Evolutionary conservation across 2,797 vertebrate genomes (phyloP), one percentile per base, ranked within the genome.

Genomic region (Poeciliopsis paucimaculata): DNA sequence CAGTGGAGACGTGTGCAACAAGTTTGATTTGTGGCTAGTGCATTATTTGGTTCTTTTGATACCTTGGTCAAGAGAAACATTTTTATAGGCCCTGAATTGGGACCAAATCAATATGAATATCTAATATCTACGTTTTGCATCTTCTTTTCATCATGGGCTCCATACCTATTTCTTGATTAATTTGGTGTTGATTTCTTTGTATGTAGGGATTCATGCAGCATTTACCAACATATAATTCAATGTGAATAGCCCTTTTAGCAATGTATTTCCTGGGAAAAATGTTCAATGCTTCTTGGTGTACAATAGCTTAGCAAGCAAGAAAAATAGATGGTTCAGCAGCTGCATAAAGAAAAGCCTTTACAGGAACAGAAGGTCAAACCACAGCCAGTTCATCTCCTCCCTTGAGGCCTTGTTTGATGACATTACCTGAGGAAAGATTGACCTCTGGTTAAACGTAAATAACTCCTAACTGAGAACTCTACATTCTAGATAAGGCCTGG

Each of bases 311-410:
- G n/a, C 16, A 26, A 46, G 43, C 43, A 6, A 46, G n/a, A 72
- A 28, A 46, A 72, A 72, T 2, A 46, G 41, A 28, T 46, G 68
- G 45, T 71, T 71, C 41, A 71, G 43, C 57, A 80, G 51, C 51
- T 49, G 31, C 45, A 72, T 10, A 31, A 36, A 76, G 66, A 72
- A 46, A 68, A 72, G 43, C 9, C 15, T 62, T 20, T 75, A 31
- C 15, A 60, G 53, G 16, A 26, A 72, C 26, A 41, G 53, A 53
- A 26, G 23, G 55, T 26, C 34, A 62, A 57, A 77, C 47, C 64
- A 70, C 53, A 62, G n/a, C 41, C 20, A 72, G 26, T 72, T 57
- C 55, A 77, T 57, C 68, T 45, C 77, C 53, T 60, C 34, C 5
- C 1, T 72, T 46, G 45, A 75, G 45, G 16, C 16, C 43, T n/a